Evolutionary conservation across 2,797 vertebrate species (phyloP).

Genomic region (Threskiornis aethiopicus): DNA sequence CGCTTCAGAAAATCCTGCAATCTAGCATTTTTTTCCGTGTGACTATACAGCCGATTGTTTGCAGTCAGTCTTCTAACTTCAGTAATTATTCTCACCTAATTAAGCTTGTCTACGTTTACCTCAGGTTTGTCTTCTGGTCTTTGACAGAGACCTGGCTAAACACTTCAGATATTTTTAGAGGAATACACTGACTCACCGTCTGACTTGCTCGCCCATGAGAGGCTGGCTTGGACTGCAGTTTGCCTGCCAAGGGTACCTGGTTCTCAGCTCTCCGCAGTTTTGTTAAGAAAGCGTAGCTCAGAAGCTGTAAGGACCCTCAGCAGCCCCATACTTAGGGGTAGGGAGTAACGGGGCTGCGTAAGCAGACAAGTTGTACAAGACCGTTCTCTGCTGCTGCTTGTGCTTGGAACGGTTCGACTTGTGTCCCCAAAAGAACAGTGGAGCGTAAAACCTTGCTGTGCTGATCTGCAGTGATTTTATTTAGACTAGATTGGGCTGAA

Average conservation of each 20-base stretch:
- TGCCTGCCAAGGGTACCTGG: neutral
- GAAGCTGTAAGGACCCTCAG: fast-evolving
- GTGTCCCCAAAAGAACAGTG: neutral
- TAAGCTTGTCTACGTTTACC: neutral
- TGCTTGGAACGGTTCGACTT: neutral
- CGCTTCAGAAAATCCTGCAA: neutral
- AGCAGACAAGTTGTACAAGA: fast-evolving
- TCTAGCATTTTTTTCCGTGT: neutral
- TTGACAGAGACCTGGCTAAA: neutral
- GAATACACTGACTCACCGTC: neutral
- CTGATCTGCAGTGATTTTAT: neutral
- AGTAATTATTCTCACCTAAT: neutral
- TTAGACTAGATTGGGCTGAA: neutral
- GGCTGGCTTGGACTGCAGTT: neutral
- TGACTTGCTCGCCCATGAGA: neutral
- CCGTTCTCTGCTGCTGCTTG: neutral
- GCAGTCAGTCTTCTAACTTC: neutral
- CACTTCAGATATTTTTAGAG: neutral
- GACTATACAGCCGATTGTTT: neutral
- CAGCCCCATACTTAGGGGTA: fast-evolving
- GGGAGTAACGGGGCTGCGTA: neutral
- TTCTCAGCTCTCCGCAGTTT: neutral
- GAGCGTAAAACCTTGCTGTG: too few relatives aligned
- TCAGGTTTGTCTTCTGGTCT: neutral
- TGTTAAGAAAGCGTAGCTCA: fast-evolving